Conservation (phyloP, 1,140 invertebrate genomes). For the Monochamus saltuarius region DNA sequence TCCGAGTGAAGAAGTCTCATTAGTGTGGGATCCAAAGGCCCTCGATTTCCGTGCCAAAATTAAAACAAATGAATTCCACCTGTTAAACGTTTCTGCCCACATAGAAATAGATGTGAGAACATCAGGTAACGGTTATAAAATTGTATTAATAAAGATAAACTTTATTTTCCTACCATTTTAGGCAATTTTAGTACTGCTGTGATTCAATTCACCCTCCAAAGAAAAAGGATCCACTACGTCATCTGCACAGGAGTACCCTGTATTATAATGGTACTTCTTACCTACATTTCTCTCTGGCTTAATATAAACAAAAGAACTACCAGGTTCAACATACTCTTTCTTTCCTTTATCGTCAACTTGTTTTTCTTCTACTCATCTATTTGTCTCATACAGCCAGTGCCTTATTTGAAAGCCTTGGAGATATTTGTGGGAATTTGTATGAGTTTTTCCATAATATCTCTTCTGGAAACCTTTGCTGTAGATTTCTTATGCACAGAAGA, state of each 20-base stretch:
- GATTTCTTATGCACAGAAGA: constrained; percentile 11
- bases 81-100: constrained; percentile 21
- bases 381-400: constrained; percentile 15
- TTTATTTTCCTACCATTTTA: constrained; percentile 23
- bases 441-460: constrained; percentile 16
- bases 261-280: constrained; percentile 20
- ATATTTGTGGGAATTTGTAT: constrained; percentile 27
- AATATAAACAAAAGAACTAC: constrained; percentile 11
- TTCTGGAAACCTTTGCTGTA: constrained; percentile 21
- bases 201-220: constrained; percentile 20
- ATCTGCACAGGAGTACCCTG: constrained; percentile 22
- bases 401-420: constrained; percentile 33
- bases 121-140: constrained; percentile 1
- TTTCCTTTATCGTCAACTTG: constrained; percentile 12
- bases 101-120: constrained; percentile 20
- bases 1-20: constrained; percentile 23
- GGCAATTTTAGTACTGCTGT: constrained; percentile 30
- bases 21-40: constrained; percentile 21
- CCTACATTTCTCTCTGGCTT: constrained; percentile 27
- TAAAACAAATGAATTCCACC: constrained; percentile 24
- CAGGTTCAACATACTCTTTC: constrained; percentile 8
- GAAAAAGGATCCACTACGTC: constrained; percentile 23
- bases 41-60: constrained; percentile 11
- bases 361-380: constrained; percentile 23
- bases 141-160: neutral